Conservation (phyloP, 2,113 vertebrate species). For the Neogobius melanostomus region DNA sequence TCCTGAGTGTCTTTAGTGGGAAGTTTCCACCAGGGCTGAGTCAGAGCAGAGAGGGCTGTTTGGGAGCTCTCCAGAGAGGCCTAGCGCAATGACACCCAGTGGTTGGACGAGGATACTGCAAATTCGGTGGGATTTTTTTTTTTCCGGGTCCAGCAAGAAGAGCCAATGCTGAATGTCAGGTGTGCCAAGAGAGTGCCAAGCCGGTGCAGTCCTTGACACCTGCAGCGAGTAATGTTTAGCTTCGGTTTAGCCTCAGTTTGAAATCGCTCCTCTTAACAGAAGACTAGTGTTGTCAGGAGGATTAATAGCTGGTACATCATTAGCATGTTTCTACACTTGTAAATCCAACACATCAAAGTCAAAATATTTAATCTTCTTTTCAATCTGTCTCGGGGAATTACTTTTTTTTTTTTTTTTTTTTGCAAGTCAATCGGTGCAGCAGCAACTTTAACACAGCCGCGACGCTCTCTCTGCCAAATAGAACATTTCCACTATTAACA, state of each 20-base stretch:
- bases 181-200: conserved; percentile 31
- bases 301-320: conserved; percentile 25
- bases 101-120: conserved; percentile 74
- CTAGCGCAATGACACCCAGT: conserved; percentile 77
- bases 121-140: conserved; percentile 40
- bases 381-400: conserved; percentile 51
- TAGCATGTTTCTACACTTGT: conserved; percentile 61
- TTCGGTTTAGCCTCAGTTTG: neutral
- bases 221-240: conserved; percentile 33
- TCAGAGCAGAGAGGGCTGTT: conserved; percentile 61
- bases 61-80: conserved; percentile 72
- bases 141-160: conserved; percentile 28
- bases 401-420: conserved; percentile 24
- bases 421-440: conserved; percentile 50
- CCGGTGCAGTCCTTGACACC: conserved; percentile 58
- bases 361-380: conserved; percentile 42
- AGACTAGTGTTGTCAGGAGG: conserved; percentile 30
- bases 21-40: conserved; percentile 75
- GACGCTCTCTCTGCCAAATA: conserved; percentile 56
- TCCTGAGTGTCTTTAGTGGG: conserved; percentile 68
- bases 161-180: conserved; percentile 55
- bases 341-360: conserved; percentile 47
- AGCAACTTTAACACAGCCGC: conserved; percentile 53
- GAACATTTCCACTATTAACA: conserved; percentile 57
- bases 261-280: conserved; percentile 20